A percentile compares a stretch with the other conserved stretches of the same genome.
Evolutionary conservation across 1,140 invertebrate species (phyloP).

Genomic region (Drosophila paulistorum): DNA sequence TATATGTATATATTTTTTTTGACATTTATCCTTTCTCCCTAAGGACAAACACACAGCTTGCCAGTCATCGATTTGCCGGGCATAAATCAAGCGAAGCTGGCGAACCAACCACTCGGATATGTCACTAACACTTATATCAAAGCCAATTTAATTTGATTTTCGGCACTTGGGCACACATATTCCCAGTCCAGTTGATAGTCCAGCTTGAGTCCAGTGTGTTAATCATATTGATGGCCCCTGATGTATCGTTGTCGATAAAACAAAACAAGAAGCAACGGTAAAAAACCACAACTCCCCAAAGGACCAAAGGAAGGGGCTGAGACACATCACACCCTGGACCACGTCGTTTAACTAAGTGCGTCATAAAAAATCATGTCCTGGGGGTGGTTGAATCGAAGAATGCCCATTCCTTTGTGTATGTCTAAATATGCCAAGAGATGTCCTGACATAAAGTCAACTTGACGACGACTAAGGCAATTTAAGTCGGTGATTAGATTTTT

Average conservation of each 20-base stretch:
- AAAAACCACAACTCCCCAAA: conserved; percentile 62
- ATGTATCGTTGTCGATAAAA: conserved; percentile 75
- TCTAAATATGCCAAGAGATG: neutral
- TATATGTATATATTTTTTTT: conserved; percentile 33
- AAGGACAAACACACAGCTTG: conserved; percentile 64
- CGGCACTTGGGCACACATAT: conserved; percentile 62
- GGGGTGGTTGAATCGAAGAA: neutral
- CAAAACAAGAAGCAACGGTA: conserved; percentile 56
- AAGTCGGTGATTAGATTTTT: neutral
- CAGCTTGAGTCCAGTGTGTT: conserved; percentile 43
- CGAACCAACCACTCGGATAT: conserved; percentile 53
- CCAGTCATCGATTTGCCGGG: conserved; percentile 61
- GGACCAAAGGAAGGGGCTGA: conserved; percentile 55
- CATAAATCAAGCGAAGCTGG: conserved; percentile 64
- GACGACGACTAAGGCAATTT: neutral
- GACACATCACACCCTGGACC: conserved; percentile 28
- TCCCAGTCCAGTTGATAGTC: conserved; percentile 23
- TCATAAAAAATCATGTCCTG: conserved; percentile 57
- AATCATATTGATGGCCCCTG: conserved; percentile 73
- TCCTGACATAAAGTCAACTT: neutral
- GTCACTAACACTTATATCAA: conserved; percentile 80
- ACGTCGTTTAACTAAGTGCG: conserved; percentile 65
- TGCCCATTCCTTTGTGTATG: neutral
- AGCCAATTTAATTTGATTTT: conserved; percentile 81
- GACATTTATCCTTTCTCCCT: conserved; percentile 76